These are phyloP conservation scores for Centruroides vittatus DNA, from an alignment of 1,140 invertebrate genomes.

Conservation along the genomic window DNA sequence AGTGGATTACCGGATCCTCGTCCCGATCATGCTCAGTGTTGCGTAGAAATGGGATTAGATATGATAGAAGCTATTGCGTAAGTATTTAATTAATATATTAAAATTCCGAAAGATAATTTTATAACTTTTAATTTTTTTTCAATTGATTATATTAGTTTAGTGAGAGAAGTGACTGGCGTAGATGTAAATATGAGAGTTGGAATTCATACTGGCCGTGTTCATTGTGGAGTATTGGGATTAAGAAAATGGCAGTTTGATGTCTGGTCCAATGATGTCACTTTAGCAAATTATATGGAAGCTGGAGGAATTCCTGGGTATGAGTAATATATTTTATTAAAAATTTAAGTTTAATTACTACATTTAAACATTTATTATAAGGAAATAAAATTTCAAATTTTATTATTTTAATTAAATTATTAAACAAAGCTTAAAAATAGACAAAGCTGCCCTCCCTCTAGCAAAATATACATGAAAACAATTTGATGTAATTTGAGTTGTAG, in stretches of 20 bases:
- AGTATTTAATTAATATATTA: slow-evolving; percentile 32
- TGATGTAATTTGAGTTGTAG: no score
- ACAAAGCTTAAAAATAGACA: no score
- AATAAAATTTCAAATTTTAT: no score
- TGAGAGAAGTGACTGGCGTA: slow-evolving; percentile 73
- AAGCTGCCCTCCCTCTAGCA: no score
- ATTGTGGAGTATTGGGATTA: slow-evolving; percentile 86
- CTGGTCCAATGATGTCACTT: slow-evolving; percentile 89
- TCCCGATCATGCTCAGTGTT: slow-evolving; percentile 81
- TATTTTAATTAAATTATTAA: no score
- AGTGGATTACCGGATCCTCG: slow-evolving; percentile 73
- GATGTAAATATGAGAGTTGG: slow-evolving; percentile 92
- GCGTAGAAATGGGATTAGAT: slow-evolving; percentile 89
- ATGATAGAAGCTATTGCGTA: slow-evolving; percentile 94
- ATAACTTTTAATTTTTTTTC: no score
- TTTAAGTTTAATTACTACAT: no score
- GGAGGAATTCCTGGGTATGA: slow-evolving; percentile 73
- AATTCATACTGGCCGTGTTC: slow-evolving; percentile 82
- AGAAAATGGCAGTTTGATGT: slow-evolving; percentile 85
- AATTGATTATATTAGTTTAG: slow-evolving; percentile 40
- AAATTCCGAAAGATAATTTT: background rate
- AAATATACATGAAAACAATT: no score
- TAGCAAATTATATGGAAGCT: slow-evolving; percentile 92
- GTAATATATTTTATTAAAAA: no score
- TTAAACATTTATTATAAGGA: no score